These are phyloP conservation scores for Poeciliopsis turrubarensis DNA, from an alignment of 2,113 vertebrate species.

Conservation along the genomic window DNA sequence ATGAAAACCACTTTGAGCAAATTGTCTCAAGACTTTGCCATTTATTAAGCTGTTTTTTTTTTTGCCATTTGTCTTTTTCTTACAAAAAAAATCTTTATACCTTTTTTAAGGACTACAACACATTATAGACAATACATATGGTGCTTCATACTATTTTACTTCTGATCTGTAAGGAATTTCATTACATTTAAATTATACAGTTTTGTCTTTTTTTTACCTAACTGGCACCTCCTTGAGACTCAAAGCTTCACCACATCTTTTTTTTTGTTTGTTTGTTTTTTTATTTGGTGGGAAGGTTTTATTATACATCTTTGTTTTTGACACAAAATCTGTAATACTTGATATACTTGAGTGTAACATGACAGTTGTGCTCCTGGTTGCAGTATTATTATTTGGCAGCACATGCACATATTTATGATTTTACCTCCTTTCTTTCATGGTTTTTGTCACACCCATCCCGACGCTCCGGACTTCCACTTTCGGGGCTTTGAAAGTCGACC, in stretches of 20 bases:
- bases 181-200: slow-evolving; percentile 88
- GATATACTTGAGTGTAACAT: slow-evolving; percentile 67
- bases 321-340: slow-evolving; percentile 69
- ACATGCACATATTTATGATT: slow-evolving; percentile 74
- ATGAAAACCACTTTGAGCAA: slow-evolving; percentile 34
- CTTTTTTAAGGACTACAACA: slow-evolving; percentile 77
- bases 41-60: slow-evolving; percentile 68
- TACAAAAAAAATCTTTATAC: slow-evolving; percentile 70
- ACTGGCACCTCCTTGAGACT: slow-evolving; percentile 64
- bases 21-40: slow-evolving; percentile 45
- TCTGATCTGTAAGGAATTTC: slow-evolving; percentile 85
- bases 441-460: slow-evolving; percentile 26
- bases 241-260: slow-evolving; percentile 33
- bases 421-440: slow-evolving; percentile 13
- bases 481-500: slow-evolving; percentile 8
- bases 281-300: slow-evolving; percentile 48
- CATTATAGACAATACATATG: slow-evolving; percentile 83
- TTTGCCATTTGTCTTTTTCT: slow-evolving; percentile 73
- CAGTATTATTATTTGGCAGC: slow-evolving; percentile 75
- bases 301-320: slow-evolving; percentile 52
- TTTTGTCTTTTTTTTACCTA: slow-evolving; percentile 52
- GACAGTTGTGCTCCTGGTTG: slow-evolving; percentile 78
- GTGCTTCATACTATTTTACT: slow-evolving; percentile 80
- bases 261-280: slow-evolving; percentile 34
- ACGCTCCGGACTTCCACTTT: slow-evolving; percentile 33